Percentiles rank a stretch among this genome's conserved stretches.
Evolutionary conservation across 2,888 invertebrate species (phyloP).

Genomic region (Disparrhopalites patrizii): DNA sequence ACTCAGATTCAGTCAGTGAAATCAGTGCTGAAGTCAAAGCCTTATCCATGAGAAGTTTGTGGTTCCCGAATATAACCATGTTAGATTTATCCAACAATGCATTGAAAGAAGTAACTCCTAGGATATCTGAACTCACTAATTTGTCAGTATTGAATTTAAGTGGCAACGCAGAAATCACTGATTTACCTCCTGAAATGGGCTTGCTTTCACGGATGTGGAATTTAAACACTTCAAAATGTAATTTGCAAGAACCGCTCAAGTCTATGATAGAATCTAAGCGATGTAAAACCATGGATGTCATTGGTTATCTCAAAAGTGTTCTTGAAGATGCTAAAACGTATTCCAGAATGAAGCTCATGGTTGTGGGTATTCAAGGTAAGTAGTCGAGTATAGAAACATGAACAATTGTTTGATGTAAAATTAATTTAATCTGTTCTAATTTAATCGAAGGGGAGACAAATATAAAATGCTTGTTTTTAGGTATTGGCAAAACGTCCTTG

Average conservation of each 20-base stretch:
- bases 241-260: conserved; percentile 78
- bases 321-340: conserved; percentile 87
- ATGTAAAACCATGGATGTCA: conserved; percentile 88
- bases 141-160: conserved; percentile 92
- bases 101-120: conserved; percentile 71
- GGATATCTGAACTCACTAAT: conserved; percentile 77
- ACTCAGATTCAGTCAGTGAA: conserved; percentile 65
- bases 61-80: conserved; percentile 92
- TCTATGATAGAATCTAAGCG: conserved; percentile 89
- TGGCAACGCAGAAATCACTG: conserved; percentile 75
- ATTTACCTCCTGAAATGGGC: conserved; percentile 93
- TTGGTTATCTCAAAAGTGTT: conserved; percentile 86
- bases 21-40: conserved; percentile 52
- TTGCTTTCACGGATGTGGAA: conserved; percentile 93
- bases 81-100: conserved; percentile 88
- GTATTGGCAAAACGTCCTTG: conserved; percentile 76
- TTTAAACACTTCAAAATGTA: conserved; percentile 84
- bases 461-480: background rate
- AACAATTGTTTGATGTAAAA: background rate
- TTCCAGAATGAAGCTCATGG: conserved; percentile 92
- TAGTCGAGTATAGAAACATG: no score
- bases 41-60: conserved; percentile 59
- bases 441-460: background rate
- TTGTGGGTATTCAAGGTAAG: conserved; percentile 81
- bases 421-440: background rate